These are phyloP conservation scores for Drosophila repletoides DNA, from an alignment of 1,140 invertebrate genomes.

Conservation along the genomic window DNA sequence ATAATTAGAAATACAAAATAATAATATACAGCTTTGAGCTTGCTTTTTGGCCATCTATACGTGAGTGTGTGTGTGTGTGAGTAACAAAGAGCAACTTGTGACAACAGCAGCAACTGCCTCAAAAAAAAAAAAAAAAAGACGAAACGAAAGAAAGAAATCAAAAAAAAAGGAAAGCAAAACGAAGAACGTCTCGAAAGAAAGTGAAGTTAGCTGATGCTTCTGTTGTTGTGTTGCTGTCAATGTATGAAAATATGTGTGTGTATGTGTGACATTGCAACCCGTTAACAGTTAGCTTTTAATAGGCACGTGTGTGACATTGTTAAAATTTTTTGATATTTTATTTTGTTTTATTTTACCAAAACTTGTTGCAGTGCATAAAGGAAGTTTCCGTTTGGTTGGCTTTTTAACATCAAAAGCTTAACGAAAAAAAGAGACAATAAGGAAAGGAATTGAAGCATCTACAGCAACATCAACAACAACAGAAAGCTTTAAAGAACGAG, in stretches of 20 bases:
- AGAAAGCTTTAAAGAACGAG: too few species aligned
- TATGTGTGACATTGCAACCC: conserved; percentile 18
- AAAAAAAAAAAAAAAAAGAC: conserved; percentile 23
- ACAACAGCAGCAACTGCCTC: conserved; percentile 4
- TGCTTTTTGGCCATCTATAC: neutral
- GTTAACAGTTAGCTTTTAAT: conserved; percentile 1
- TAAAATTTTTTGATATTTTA: neutral
- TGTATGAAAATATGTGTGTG: conserved; percentile 1
- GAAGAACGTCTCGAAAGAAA: conserved; percentile 68
- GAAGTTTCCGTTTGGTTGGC: too few species aligned
- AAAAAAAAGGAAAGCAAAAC: conserved; percentile 68
- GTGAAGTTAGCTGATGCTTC: conserved; percentile 48
- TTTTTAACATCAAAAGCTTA: too few species aligned
- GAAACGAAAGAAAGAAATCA: conserved; percentile 28
- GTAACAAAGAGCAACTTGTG: conserved; percentile 45
- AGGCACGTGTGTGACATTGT: conserved; percentile 20
- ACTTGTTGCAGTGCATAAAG: conserved; percentile 68
- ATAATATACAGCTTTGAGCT: conserved; percentile 15
- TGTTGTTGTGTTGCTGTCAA: neutral
- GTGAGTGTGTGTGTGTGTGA: conserved; percentile 8
- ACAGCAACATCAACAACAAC: conserved; percentile 10
- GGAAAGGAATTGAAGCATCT: neutral
- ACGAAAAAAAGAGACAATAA: neutral
- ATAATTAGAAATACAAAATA: conserved; percentile 10
- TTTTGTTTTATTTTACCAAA: neutral